Evolutionary conservation across 2,888 invertebrate species (phyloP).

Genomic region (Drosophila histrio): DNA sequence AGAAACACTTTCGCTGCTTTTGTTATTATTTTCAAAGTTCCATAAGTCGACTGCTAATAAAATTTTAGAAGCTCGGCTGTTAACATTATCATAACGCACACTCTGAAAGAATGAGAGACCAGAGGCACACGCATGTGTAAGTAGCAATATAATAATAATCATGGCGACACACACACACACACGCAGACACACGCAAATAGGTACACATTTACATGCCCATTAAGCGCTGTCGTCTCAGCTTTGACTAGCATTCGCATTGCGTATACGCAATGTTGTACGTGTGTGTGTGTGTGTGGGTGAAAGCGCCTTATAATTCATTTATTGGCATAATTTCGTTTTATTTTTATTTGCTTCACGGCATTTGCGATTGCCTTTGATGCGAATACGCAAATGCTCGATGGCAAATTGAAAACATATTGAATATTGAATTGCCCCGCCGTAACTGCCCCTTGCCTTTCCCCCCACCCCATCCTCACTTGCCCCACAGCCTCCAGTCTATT

Average conservation of each 20-base stretch:
- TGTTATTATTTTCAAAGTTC: constrained; percentile 74
- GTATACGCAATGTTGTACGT: constrained; percentile 54
- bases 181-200: constrained; percentile 8
- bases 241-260: constrained; percentile 58
- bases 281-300: background rate
- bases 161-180: constrained; percentile 42
- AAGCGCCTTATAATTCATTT: constrained; percentile 78
- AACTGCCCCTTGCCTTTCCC: background rate
- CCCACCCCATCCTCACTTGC: background rate
- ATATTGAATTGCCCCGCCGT: constrained; percentile 56
- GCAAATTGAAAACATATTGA: constrained; percentile 77
- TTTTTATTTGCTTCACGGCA: constrained; percentile 71
- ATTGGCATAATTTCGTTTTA: constrained; percentile 79
- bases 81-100: constrained; percentile 74
- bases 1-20: constrained; percentile 52
- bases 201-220: constrained; percentile 64
- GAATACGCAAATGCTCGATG: constrained; percentile 18
- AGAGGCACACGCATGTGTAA: constrained; percentile 28
- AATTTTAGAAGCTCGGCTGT: constrained; percentile 74
- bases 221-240: constrained; percentile 51
- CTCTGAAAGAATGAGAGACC: constrained; percentile 9
- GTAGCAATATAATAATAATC: constrained; percentile 72
- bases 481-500: constrained; percentile 22
- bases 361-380: constrained; percentile 63
- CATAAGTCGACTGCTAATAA: constrained; percentile 70